phyloP scores from a whole-genome alignment of 2,113 vertebrate species.

The Phyllostomus discolor region DNA sequence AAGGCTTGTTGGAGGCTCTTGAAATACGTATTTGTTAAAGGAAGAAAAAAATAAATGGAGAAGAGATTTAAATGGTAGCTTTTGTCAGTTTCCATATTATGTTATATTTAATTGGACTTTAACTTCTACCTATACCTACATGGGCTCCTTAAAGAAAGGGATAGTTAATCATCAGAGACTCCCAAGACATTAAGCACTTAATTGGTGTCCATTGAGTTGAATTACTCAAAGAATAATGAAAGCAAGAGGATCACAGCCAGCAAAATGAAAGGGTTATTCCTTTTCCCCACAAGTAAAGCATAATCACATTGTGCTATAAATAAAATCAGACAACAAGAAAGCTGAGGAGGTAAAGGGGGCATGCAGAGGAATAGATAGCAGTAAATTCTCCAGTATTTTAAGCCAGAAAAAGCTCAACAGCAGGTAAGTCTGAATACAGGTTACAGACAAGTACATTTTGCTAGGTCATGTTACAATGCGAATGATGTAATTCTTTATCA shows the following conservation, averaged over 20 bases:
- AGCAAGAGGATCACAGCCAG: not conserved
- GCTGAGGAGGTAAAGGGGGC: not conserved
- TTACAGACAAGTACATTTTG: not conserved
- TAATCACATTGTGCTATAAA: not conserved
- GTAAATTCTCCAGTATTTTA: not conserved
- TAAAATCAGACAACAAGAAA: constrained; percentile 24
- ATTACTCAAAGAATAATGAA: not conserved
- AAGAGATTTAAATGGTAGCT: not conserved
- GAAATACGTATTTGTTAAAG: not conserved
- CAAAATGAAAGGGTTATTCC: not conserved
- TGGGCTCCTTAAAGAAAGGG: not conserved
- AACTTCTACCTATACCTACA: not conserved
- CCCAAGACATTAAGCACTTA: not conserved
- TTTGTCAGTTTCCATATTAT: not conserved
- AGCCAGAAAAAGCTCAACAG: not conserved
- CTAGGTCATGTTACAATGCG: not conserved
- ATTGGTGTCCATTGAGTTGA: not conserved
- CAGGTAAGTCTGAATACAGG: not conserved
- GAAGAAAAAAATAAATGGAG: not conserved
- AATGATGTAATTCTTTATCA: not conserved
- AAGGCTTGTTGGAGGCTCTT: not conserved
- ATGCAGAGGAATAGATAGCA: not conserved
- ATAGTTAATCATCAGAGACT: not conserved
- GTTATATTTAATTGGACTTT: not conserved
- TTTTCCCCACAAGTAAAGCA: constrained; percentile 3